Percentiles rank a stretch among this genome's conserved stretches.
phyloP scores from a whole-genome alignment of 2,113 vertebrate genomes.

The Empidonax traillii region DNA sequence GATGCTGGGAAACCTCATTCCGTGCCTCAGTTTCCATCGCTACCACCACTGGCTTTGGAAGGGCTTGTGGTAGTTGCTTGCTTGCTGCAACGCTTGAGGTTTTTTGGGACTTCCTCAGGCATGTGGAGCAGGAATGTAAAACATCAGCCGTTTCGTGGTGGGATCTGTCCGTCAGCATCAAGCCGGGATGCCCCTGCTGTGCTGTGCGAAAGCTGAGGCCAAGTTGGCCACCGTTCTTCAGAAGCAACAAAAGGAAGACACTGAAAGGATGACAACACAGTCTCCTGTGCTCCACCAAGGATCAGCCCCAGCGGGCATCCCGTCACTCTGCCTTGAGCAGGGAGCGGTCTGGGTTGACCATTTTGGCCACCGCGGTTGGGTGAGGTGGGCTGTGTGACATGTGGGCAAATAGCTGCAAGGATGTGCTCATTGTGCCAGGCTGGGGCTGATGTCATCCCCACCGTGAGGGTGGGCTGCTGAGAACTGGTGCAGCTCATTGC shows the following conservation, averaged over 20 bases:
- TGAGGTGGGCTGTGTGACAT: background rate
- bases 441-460: background rate
- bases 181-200: background rate
- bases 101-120: background rate
- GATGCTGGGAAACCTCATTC: background rate
- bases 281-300: background rate
- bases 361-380: rapidly evolving
- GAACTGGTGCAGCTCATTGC: background rate
- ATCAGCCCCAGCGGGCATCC: background rate
- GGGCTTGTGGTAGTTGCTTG: background rate
- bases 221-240: background rate
- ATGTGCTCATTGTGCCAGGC: background rate
- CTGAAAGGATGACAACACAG: background rate
- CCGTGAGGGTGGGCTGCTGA: rapidly evolving
- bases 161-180: background rate
- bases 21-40: background rate
- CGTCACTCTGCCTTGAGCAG: background rate
- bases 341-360: rapidly evolving
- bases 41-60: background rate
- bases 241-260: background rate
- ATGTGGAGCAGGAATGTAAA: background rate
- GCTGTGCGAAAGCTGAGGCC: background rate
- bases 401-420: background rate
- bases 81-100: rapidly evolving
- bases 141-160: background rate